Conservation (phyloP, 2,113 vertebrate genomes). For the Pluvianellus socialis region DNA sequence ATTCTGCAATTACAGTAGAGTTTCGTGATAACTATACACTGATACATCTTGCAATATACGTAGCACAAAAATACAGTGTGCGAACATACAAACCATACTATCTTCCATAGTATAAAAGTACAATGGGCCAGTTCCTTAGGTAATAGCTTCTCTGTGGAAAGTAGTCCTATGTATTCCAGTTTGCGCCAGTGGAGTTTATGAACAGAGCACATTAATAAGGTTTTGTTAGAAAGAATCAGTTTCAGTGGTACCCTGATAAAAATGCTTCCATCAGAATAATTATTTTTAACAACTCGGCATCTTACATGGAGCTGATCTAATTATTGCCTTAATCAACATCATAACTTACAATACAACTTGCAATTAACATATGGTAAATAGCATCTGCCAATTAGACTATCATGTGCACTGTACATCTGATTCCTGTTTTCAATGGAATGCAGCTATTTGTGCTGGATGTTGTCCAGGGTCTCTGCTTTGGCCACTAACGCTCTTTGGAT, state of each 20-base stretch:
- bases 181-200: not conserved
- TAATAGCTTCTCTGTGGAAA: not conserved
- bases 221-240: not conserved
- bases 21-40: not conserved
- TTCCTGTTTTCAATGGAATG: conserved; percentile 59
- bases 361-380: conserved; percentile 48
- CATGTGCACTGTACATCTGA: conserved; percentile 58
- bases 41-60: not conserved
- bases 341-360: conserved; percentile 4
- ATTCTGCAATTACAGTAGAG: not conserved
- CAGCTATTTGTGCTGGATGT: conserved; percentile 72
- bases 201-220: not conserved
- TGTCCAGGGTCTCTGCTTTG: conserved; percentile 53
- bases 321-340: conserved; percentile 34
- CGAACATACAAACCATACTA: not conserved
- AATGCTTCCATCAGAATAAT: not conserved
- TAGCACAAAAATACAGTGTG: not conserved
- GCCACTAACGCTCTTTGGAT: conserved; percentile 39
- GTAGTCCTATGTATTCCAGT: not conserved
- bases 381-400: conserved; percentile 56
- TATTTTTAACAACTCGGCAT: not conserved
- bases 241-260: not conserved
- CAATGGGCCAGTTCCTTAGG: not conserved
- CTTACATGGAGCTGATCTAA: conserved; percentile 7
- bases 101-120: not conserved